Percentiles rank a stretch among this genome's conserved stretches.
Evolutionary conservation across 2,113 vertebrate species (phyloP).

Genomic region (Atlantisia rogersi): DNA sequence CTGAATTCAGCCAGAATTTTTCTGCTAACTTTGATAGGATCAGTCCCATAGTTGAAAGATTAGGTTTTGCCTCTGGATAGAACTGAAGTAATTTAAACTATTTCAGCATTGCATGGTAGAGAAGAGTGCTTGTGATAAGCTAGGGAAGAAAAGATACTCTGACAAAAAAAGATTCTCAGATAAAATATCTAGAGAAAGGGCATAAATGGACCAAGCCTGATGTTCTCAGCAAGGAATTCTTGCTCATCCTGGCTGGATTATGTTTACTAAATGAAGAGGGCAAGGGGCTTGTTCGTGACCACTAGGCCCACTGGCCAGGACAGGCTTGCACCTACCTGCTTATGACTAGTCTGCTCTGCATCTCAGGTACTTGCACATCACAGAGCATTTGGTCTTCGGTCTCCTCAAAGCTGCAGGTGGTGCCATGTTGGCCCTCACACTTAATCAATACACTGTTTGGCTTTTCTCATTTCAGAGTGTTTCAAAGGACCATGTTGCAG

Average conservation of each 20-base stretch:
- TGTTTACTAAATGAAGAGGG: not conserved
- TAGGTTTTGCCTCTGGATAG: not conserved
- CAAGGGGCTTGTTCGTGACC: not conserved
- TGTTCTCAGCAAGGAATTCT: not conserved
- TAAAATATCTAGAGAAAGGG: not conserved
- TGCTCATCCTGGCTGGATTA: not conserved
- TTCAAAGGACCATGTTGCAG: not conserved
- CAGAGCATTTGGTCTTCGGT: not conserved
- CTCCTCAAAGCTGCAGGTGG: not conserved
- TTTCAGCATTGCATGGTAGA: not conserved
- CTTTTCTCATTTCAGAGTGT: not conserved
- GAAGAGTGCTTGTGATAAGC: not conserved
- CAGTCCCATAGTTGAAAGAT: not conserved
- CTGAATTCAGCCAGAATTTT: not conserved
- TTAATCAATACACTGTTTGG: not conserved
- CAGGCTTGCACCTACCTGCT: not conserved
- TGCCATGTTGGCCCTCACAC: not conserved
- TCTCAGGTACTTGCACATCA: not conserved
- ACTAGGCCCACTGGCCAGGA: not conserved
- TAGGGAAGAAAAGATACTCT: not conserved
- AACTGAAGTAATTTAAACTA: not conserved
- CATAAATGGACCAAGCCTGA: not conserved
- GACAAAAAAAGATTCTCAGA: not conserved
- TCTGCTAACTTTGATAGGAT: not conserved
- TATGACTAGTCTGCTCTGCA: not conserved